These are phyloP conservation scores for Oryctes rhinoceros DNA, from an alignment of 1,140 invertebrate genomes.

Conservation along the genomic window DNA sequence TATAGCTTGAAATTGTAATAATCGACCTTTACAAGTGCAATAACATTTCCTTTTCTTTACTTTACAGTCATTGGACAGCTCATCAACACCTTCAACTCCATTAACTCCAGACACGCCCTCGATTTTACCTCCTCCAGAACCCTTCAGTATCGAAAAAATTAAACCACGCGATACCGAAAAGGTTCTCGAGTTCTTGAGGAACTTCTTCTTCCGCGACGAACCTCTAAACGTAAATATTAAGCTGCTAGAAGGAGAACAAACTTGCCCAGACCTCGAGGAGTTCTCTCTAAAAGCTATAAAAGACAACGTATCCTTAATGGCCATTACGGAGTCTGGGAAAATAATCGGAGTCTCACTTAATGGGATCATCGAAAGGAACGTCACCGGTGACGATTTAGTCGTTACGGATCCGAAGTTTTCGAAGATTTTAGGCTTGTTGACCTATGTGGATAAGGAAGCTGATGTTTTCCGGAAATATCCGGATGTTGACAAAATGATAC, in stretches of 20 bases:
- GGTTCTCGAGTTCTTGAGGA: conserved; percentile 52
- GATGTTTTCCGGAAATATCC: conserved; percentile 66
- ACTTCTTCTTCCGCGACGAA: conserved; percentile 77
- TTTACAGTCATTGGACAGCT: conserved; percentile 15
- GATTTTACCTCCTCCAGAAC: conserved; percentile 53
- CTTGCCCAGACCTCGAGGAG: conserved; percentile 71
- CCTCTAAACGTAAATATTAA: conserved; percentile 71
- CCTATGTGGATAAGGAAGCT: conserved; percentile 64
- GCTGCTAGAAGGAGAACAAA: conserved; percentile 68
- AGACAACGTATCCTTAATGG: conserved; percentile 71
- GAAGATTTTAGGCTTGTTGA: conserved; percentile 69
- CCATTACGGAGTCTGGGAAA: conserved; percentile 67
- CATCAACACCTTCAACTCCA: conserved; percentile 26
- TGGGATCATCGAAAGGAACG: conserved; percentile 59
- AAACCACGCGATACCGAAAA: conserved; percentile 50
- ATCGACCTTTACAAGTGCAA: neutral
- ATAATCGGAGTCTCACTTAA: conserved; percentile 67
- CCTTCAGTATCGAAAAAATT: conserved; percentile 51
- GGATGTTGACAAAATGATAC: conserved; percentile 65
- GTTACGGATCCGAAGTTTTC: conserved; percentile 67
- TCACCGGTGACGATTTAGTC: conserved; percentile 56
- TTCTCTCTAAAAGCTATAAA: conserved; percentile 68
- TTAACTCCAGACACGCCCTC: conserved; percentile 47
- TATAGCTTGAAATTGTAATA: neutral
- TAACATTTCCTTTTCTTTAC: neutral